Conservation (phyloP, 64 coral and sea anemone genomes). For the Montipora capricornis region DNA sequence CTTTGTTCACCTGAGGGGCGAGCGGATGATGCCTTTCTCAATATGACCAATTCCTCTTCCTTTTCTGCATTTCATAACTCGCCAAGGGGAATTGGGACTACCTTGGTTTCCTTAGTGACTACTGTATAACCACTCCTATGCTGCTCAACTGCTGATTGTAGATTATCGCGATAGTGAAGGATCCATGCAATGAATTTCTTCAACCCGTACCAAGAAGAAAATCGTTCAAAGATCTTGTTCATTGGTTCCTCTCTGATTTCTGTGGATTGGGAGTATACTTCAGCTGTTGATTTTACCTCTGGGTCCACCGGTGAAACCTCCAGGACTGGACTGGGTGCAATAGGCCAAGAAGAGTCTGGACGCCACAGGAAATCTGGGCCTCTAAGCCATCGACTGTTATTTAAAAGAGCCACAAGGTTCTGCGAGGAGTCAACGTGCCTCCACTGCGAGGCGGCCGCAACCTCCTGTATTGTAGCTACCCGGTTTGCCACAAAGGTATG, state of each 20-base stretch:
- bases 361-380: conserved; percentile 24
- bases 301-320: not conserved
- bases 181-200: not conserved
- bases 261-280: conserved; percentile 20
- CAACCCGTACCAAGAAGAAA: not conserved
- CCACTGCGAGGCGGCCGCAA: too few relatives aligned
- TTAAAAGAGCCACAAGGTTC: not conserved
- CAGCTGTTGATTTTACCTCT: conserved; percentile 20
- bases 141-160: conserved; percentile 11
- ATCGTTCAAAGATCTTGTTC: conserved; percentile 22
- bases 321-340: not conserved
- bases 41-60: conserved; percentile 23
- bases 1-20: not conserved
- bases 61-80: not conserved
- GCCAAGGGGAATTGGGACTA: conserved; percentile 17
- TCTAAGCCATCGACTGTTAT: conserved; percentile 6
- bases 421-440: too few relatives aligned
- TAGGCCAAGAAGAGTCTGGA: not conserved
- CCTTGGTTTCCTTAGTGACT: not conserved
- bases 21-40: not conserved
- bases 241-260: conserved; percentile 7
- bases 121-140: not conserved
- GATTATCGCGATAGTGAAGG: conserved; percentile 25
- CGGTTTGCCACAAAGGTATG: too few relatives aligned
- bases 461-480: too few relatives aligned